Conservation (phyloP, 1,140 invertebrate species). For the Pinna nobilis region DNA sequence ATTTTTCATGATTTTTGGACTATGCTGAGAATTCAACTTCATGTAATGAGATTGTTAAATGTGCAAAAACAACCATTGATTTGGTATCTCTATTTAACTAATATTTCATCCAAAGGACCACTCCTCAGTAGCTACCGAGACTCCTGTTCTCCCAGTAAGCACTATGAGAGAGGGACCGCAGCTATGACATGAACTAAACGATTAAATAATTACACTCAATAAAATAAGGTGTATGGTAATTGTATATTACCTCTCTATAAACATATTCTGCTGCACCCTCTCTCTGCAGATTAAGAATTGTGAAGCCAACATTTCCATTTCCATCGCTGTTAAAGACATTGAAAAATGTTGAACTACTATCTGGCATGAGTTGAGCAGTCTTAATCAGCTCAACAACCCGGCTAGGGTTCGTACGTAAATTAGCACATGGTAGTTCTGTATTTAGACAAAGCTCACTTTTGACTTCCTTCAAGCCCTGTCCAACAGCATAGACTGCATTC, state of each 20-base stretch:
- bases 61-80: too few species aligned
- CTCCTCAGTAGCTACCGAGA: background rate
- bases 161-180: too few species aligned
- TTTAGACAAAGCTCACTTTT: constrained; percentile 35
- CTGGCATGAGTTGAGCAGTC: constrained; percentile 10
- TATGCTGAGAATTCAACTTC: too few species aligned
- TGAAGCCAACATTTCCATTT: constrained; percentile 65
- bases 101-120: background rate
- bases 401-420: constrained; percentile 22
- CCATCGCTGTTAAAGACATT: constrained; percentile 58
- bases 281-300: constrained; percentile 58
- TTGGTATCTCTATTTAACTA: too few species aligned
- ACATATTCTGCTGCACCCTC: background rate
- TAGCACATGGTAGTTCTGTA: constrained; percentile 34
- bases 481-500: constrained; percentile 58
- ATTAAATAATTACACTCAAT: background rate
- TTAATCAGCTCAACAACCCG: constrained; percentile 28
- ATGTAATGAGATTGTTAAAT: too few species aligned
- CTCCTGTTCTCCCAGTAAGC: too few species aligned
- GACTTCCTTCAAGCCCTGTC: constrained; percentile 43
- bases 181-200: too few species aligned
- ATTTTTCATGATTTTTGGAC: too few species aligned
- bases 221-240: background rate
- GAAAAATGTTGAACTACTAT: background rate
- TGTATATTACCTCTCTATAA: constrained; percentile 12